Conservation (phyloP, 2,888 invertebrate species). For the Drosophila bunnanda region DNA sequence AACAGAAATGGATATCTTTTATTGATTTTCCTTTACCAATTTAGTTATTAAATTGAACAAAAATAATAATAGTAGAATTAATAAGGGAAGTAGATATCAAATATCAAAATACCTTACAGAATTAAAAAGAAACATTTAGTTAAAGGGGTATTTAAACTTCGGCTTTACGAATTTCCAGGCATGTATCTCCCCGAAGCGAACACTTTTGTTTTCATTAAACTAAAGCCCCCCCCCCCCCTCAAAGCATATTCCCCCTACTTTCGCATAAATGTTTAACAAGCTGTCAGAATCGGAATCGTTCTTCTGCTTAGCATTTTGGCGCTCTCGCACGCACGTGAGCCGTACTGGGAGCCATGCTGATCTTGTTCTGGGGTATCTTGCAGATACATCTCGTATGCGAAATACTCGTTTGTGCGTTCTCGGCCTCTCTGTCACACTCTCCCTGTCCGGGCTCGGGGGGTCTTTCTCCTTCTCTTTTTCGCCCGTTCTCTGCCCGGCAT, state of each 20-base stretch:
- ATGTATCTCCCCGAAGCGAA: slow-evolving; percentile 20
- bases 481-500: slow-evolving; percentile 48
- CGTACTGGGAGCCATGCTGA: slow-evolving; percentile 62
- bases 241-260: slow-evolving; percentile 31
- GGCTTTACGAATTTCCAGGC: not conserved
- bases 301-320: slow-evolving; percentile 44
- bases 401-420: slow-evolving; percentile 71
- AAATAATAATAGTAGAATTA: not conserved
- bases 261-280: slow-evolving; percentile 73
- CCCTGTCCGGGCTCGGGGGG: slow-evolving; percentile 13
- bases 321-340: slow-evolving; percentile 67
- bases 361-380: slow-evolving; percentile 74
- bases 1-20: not conserved
- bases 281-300: slow-evolving; percentile 54
- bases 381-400: slow-evolving; percentile 73
- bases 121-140: not conserved
- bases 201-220: slow-evolving; percentile 76
- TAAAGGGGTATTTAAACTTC: not conserved
- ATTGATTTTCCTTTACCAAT: not conserved
- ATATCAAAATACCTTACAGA: not conserved
- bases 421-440: slow-evolving; percentile 17
- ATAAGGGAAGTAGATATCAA: not conserved
- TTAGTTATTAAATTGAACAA: not conserved
- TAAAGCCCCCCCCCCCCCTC: slow-evolving; percentile 42
- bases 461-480: slow-evolving; percentile 37